Conservation (phyloP, 2,797 vertebrate genomes). For the Onychomys arenicola region DNA sequence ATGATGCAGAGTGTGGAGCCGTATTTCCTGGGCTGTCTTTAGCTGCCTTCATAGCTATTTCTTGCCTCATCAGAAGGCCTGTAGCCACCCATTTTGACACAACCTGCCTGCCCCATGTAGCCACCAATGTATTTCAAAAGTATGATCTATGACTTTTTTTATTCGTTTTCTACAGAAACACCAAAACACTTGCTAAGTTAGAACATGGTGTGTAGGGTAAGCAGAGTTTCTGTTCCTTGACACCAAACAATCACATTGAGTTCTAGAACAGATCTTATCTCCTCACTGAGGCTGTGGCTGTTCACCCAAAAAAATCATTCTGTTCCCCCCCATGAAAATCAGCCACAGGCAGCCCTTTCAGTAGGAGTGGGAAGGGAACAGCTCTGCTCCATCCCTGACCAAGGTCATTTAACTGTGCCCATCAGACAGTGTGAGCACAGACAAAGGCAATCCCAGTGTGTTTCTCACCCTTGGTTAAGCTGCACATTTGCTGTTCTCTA, state of each 20-base stretch:
- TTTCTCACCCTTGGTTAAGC: background rate
- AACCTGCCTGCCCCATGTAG: background rate
- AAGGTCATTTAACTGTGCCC: background rate
- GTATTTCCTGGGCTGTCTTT: no score
- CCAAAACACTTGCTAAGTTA: background rate
- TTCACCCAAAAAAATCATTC: background rate
- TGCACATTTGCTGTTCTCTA: background rate
- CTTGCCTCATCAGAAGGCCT: no score
- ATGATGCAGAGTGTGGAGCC: no score
- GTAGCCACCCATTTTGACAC: background rate
- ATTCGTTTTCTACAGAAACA: background rate
- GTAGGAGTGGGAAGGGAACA: background rate
- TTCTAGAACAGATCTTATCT: no score
- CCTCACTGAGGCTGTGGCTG: background rate
- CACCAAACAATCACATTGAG: no score
- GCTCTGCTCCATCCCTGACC: background rate
- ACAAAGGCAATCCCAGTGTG: background rate
- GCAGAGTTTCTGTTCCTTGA: background rate
- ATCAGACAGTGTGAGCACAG: background rate
- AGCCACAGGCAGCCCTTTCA: background rate
- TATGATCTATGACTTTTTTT: background rate
- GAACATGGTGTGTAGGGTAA: background rate
- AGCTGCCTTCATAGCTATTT: background rate
- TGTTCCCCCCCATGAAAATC: constrained; percentile 5
- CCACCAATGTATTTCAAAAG: background rate